Percentiles rank a stretch among this genome's conserved stretches.
phyloP scores from a whole-genome alignment of 2,888 invertebrate genomes.

The Peribatodes rhomboidaria region DNA sequence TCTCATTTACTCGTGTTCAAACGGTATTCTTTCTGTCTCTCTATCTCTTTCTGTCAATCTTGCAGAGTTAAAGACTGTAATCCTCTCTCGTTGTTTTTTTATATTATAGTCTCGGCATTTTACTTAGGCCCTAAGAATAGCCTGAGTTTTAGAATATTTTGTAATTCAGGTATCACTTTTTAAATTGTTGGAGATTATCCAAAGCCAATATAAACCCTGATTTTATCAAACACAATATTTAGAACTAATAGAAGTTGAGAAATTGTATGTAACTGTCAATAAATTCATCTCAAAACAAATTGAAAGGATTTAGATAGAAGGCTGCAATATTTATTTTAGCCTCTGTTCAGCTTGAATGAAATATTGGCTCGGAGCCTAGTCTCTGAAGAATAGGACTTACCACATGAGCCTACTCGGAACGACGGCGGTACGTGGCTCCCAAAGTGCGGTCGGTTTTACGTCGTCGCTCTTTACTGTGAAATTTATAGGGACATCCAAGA shows the following conservation, averaged over 20 bases:
- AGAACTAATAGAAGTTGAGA: neutral
- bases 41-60: neutral
- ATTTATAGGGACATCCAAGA: conserved; percentile 61
- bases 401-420: conserved; percentile 40
- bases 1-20: neutral
- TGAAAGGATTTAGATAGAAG: conserved; percentile 17
- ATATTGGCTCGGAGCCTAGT: conserved; percentile 39
- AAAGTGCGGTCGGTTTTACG: conserved; percentile 53
- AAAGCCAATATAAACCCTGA: neutral
- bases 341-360: conserved; percentile 29
- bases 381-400: conserved; percentile 40
- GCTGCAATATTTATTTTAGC: conserved; percentile 20
- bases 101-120: too few species aligned
- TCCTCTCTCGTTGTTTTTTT: too few species aligned
- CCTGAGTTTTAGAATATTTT: too few species aligned
- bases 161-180: neutral
- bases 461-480: conserved; percentile 59
- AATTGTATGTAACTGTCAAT: conserved; percentile 7
- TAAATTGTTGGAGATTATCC: neutral
- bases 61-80: too few species aligned
- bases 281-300: conserved; percentile 21
- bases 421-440: conserved; percentile 44
- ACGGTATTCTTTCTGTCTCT: neutral
- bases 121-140: too few species aligned
- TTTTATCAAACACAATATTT: conserved; percentile 1